Evolutionary conservation across 92 coral and sea anemone genomes (phyloP).

Genomic region (Phenganax marumi): DNA sequence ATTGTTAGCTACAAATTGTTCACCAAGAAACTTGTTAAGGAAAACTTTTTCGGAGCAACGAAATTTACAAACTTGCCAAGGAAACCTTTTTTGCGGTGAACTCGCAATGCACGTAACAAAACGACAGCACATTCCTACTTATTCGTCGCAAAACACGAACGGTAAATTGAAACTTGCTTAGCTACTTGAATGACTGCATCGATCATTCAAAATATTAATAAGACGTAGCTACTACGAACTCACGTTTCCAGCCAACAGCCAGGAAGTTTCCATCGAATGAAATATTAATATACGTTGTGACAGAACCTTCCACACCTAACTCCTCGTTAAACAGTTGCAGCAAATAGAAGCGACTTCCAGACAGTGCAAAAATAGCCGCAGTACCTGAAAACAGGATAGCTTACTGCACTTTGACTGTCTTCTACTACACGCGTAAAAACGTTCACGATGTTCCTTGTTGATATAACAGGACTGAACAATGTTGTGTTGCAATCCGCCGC

Average conservation of each 20-base stretch:
- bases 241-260: conserved; percentile 88
- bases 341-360: conserved; percentile 66
- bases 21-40: too few species aligned
- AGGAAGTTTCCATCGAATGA: conserved; percentile 77
- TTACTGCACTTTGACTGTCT: too few species aligned
- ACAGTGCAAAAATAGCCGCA: conserved; percentile 72
- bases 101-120: not conserved
- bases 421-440: too few species aligned
- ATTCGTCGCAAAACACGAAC: too few species aligned
- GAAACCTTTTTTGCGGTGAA: not conserved
- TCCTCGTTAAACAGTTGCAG: conserved; percentile 75
- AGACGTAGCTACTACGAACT: not conserved
- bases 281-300: conserved; percentile 62
- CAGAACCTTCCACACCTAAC: conserved; percentile 50
- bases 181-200: too few species aligned
- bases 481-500: too few species aligned
- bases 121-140: not conserved
- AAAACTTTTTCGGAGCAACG: too few species aligned
- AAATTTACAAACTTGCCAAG: too few species aligned
- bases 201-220: not conserved
- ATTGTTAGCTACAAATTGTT: too few species aligned
- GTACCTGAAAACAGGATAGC: conserved; percentile 46
- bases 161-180: too few species aligned
- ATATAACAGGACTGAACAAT: too few species aligned
- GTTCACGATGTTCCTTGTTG: too few species aligned